Evolutionary conservation across 1,140 invertebrate genomes (phyloP).

Genomic region (Cheumatopsyche charites): DNA sequence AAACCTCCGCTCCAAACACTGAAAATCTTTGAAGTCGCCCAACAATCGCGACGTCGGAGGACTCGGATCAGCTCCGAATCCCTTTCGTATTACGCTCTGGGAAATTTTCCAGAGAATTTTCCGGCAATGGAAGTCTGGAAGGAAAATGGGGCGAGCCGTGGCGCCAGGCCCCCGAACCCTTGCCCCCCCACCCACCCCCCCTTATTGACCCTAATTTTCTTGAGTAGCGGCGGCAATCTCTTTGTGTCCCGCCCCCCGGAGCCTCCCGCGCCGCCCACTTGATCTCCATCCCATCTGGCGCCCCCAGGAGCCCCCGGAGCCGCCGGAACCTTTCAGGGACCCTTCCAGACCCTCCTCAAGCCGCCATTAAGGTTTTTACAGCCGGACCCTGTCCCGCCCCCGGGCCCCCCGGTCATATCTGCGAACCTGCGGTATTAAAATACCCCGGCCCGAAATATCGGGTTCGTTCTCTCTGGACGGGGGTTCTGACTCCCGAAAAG

Average conservation of each 20-base stretch:
- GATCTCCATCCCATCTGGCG: not conserved
- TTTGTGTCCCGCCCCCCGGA: conserved; percentile 30
- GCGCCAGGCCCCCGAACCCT: no score
- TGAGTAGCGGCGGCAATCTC: conserved; percentile 32
- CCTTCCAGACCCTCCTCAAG: conserved; percentile 36
- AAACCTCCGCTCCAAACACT: no score
- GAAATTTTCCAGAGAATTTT: no score
- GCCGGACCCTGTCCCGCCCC: conserved; percentile 23
- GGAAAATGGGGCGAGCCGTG: not conserved
- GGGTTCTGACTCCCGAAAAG: not conserved
- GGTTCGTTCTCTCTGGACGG: not conserved
- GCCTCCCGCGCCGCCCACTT: not conserved
- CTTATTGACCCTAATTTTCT: conserved; percentile 40
- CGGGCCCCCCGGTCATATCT: conserved; percentile 22
- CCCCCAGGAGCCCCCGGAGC: not conserved
- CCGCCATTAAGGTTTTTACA: conserved; percentile 40
- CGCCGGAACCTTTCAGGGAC: conserved; percentile 31
- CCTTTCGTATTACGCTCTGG: no score
- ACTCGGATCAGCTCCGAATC: no score
- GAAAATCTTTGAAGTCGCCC: no score
- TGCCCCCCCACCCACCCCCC: not conserved
- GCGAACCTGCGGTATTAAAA: conserved; percentile 23
- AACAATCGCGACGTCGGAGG: no score
- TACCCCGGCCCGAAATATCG: not conserved
- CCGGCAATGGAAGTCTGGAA: not conserved